A percentile compares a stretch with the other conserved stretches of the same genome.
Evolutionary conservation across 2,113 vertebrate genomes (phyloP).

Genomic region (Notothenia coriiceps): DNA sequence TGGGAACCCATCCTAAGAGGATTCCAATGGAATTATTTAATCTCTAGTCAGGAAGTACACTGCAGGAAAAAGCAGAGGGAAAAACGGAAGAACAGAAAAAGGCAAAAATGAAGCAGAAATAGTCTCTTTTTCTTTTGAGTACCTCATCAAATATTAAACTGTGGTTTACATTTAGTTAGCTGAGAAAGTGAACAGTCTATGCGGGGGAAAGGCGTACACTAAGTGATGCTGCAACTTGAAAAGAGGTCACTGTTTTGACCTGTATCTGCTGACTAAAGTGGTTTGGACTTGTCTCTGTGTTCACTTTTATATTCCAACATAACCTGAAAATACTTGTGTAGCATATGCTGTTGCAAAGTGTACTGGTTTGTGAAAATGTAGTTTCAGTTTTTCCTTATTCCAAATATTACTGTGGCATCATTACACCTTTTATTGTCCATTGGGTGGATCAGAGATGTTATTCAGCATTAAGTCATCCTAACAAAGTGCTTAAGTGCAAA

Average conservation of each 20-base stretch:
- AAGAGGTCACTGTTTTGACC: constrained; percentile 67
- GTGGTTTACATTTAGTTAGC: constrained; percentile 72
- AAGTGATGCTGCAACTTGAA: constrained; percentile 58
- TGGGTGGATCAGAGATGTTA: not conserved
- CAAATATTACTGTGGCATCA: constrained; percentile 7
- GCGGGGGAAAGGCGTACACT: constrained; percentile 38
- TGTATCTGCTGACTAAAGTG: constrained; percentile 53
- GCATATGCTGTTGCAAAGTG: constrained; percentile 1
- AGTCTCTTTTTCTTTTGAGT: constrained; percentile 47
- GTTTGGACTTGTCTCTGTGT: constrained; percentile 40
- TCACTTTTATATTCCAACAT: constrained; percentile 34
- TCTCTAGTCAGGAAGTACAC: constrained; percentile 83
- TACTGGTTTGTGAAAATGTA: not conserved
- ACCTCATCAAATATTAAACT: constrained; percentile 77
- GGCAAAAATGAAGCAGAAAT: constrained; percentile 61
- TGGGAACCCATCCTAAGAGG: constrained; percentile 84
- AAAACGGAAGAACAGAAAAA: constrained; percentile 61
- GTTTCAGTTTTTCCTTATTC: constrained; percentile 2
- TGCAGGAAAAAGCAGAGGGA: constrained; percentile 72
- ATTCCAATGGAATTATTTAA: constrained; percentile 86
- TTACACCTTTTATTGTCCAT: constrained; percentile 16
- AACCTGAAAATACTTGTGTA: constrained; percentile 11
- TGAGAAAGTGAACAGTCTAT: constrained; percentile 55
- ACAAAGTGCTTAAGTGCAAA: constrained; percentile 28
- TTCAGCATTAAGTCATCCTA: constrained; percentile 55